Evolutionary conservation across 2,113 vertebrate genomes (phyloP), one percentile per base, ranked within the genome.

Genomic region (Hippopotamus amphibius): DNA sequence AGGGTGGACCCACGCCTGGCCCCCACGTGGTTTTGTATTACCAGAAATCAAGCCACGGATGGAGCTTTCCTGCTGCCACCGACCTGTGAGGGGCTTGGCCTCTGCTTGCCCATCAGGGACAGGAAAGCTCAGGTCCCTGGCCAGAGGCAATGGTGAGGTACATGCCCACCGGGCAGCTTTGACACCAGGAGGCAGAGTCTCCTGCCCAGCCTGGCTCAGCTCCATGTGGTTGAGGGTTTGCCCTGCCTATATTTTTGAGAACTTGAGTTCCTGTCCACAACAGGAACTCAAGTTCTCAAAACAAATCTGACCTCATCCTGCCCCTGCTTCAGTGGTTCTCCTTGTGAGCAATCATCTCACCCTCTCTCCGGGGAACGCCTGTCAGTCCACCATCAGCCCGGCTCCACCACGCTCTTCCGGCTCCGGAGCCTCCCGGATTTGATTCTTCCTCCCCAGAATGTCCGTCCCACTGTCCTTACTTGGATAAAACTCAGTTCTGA

Each of bases 391-490:
- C 4, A 1, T 3, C 1, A 8, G 15, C 21, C 15, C 48, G 6
- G 0, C 12, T 24, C 65, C 14, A 13, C 28, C 41, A 26, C 1
- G 6, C 22, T 55, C 15, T 14, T 50, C 4, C 0, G 0, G 30
- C 26, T 81, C 59, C 6, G 26, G 30, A 33, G 7, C 17, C 37
- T 72, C 48, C 68, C 24, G 1, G 3, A 19, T 28, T 72, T 85
- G 33, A 59, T 21, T n/a, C 65, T n/a, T 79, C 41, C 48, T 69
- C 53, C 71, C 21, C 57, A 21, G 48, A 61, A 72, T 26, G 7
- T 50, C 59, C 26, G 3, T 55, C 10, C 43, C 59, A 41, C 50
- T 69, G 24, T 82, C 37, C 10, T 50, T n/a, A 48, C 37, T 30
- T 8, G 26, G 4, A 19, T 43, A 85, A 72, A 63, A 24, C 30